Evolutionary conservation across 2,797 vertebrate genomes (phyloP).

Genomic region (Echeneis naucrates): DNA sequence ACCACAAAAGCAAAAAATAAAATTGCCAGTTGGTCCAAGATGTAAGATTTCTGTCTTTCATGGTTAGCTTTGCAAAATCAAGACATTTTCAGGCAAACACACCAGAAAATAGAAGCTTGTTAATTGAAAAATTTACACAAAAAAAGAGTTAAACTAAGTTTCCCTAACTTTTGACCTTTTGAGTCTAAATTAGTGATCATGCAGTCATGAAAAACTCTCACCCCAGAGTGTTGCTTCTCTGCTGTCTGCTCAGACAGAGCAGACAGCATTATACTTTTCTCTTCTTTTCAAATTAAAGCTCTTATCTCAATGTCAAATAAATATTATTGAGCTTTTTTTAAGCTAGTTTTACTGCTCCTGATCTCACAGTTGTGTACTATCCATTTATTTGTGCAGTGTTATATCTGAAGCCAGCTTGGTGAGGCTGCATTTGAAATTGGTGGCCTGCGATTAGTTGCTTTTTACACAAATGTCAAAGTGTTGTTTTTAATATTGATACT

Average conservation of each 20-base stretch:
- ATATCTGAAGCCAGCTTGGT: slow-evolving; percentile 21
- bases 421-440: slow-evolving; percentile 15
- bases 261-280: background rate
- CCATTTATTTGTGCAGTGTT: slow-evolving; percentile 54
- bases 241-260: no score
- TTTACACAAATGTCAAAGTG: slow-evolving; percentile 55
- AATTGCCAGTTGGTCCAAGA: background rate
- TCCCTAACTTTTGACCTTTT: background rate
- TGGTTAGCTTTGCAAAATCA: background rate
- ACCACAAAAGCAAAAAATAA: background rate
- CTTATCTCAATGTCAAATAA: background rate
- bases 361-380: background rate
- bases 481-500: background rate
- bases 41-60: background rate
- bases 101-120: background rate
- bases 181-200: background rate
- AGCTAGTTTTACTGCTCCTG: slow-evolving; percentile 2
- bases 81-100: background rate
- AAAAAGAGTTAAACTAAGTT: no score
- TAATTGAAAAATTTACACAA: no score
- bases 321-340: no score
- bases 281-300: background rate
- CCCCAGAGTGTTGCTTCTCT: no score
- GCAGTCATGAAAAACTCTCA: background rate
- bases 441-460: background rate